These are phyloP conservation scores for Mustela lutreola DNA, from an alignment of 2,113 vertebrate species.

Conservation along the genomic window DNA sequence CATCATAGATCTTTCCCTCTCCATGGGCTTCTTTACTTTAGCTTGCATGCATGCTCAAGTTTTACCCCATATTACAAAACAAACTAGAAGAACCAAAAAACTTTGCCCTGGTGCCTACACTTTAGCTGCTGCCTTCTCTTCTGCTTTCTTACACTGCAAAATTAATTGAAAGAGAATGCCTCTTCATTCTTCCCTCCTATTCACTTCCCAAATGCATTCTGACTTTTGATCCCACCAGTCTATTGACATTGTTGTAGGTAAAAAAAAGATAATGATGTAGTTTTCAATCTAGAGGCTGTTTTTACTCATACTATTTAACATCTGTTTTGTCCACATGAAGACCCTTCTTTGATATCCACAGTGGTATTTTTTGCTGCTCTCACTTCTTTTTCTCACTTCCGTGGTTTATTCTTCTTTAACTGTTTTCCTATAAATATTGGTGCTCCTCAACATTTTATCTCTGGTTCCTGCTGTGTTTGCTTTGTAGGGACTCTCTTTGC, in stretches of 20 bases:
- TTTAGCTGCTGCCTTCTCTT: not conserved
- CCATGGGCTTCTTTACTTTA: not conserved
- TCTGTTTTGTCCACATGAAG: not conserved
- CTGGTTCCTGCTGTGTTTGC: not conserved
- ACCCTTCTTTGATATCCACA: not conserved
- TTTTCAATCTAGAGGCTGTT: not conserved
- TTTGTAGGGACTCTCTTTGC: not conserved
- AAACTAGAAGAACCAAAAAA: not conserved
- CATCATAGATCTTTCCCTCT: not conserved
- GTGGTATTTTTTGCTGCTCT: not conserved
- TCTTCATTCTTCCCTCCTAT: not conserved
- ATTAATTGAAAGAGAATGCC: conserved; percentile 1
- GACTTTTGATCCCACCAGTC: not conserved
- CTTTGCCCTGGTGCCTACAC: not conserved
- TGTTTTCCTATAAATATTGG: not conserved
- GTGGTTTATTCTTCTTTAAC: not conserved
- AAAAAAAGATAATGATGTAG: not conserved
- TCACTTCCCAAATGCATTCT: not conserved
- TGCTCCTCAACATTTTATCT: not conserved
- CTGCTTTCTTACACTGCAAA: not conserved
- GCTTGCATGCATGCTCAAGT: not conserved
- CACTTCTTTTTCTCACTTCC: not conserved
- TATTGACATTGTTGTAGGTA: not conserved
- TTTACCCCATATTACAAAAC: conserved; percentile 24
- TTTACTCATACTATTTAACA: not conserved